Evolutionary conservation across 2,113 vertebrate genomes (phyloP), one percentile per base, ranked within the genome.

Genomic region (Crypturellus undulatus): DNA sequence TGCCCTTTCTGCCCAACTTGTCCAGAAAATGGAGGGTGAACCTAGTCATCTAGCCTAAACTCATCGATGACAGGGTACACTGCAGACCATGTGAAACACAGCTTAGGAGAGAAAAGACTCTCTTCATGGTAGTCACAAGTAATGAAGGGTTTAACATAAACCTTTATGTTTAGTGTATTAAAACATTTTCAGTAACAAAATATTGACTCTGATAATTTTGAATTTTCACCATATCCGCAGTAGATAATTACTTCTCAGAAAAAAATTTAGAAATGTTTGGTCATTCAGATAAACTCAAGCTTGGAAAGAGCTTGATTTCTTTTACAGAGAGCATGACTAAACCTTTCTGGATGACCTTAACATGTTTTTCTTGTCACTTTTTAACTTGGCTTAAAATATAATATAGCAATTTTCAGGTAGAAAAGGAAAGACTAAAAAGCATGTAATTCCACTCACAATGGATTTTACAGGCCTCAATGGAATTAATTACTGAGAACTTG

Each of bases 401-500:
- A 96, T 94, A 91, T 83, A 81, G 81, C 84, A 93, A 91, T 78
- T 90, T 96, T 88, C 78, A 94, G 91, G 78, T 96, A 92, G 49
- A 96, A 97, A 95, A 95, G 52, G 54, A 95, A 90, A 92, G 65
- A 68, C 86, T 93, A 94, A 96, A 90, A 95, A 89, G 81, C 94
- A 96, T 96, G 90, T 91, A 94, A 95, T 97, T 96, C 92, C 93
- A 75, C 54, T 95, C 92, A 94, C 92, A 94, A 92, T 93, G 91
- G 89, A 85, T 97, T 96, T 96, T 95, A 95, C 58, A 90, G 89
- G 87, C 90, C 97, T 97, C 95, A 49, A 43, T 95, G 96, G 96
- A 97, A 96, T 98, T 98, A 97, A 97, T 96, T 97, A 96, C 94
- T 93, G 87, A 96, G 89, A 97, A 97, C 49, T 94, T 96, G 94